Conservation (phyloP, 2,888 invertebrate species). For the Caenorhabditis japonica region DNA sequence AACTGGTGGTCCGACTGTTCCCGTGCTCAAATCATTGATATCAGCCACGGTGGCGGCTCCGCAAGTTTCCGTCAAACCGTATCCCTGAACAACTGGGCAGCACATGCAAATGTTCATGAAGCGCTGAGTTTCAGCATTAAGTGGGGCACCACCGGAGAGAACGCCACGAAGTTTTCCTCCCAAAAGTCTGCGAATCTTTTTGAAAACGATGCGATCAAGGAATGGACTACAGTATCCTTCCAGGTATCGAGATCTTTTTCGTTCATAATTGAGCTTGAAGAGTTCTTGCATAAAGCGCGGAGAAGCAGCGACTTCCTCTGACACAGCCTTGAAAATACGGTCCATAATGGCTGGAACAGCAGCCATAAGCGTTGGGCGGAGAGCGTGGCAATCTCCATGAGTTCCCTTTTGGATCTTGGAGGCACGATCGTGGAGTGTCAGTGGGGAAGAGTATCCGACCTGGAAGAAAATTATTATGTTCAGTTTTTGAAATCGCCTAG, state of each 20-base stretch:
- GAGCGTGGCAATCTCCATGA: conserved; percentile 90
- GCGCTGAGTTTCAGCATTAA: conserved; percentile 93
- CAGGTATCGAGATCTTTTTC: conserved; percentile 88
- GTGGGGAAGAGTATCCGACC: conserved; percentile 94
- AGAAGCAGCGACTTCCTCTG: conserved; percentile 85
- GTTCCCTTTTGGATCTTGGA: conserved; percentile 95
- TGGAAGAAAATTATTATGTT: conserved; percentile 81
- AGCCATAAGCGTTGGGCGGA: conserved; percentile 92
- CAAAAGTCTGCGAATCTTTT: conserved; percentile 83
- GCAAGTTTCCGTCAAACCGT: conserved; percentile 97
- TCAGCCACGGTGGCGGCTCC: conserved; percentile 84
- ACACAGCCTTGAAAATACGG: conserved; percentile 94
- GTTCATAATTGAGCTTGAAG: conserved; percentile 93
- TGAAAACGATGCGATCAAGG: conserved; percentile 81
- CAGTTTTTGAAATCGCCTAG: too few species aligned
- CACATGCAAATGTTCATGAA: conserved; percentile 92
- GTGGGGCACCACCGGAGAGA: conserved; percentile 89
- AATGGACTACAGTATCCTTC: conserved; percentile 80
- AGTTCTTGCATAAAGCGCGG: conserved; percentile 81
- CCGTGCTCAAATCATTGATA: conserved; percentile 83
- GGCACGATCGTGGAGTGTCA: conserved; percentile 83
- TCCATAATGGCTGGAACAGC: conserved; percentile 97
- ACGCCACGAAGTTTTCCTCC: conserved; percentile 91
- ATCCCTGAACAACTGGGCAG: conserved; percentile 86
- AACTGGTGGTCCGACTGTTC: conserved; percentile 90